These are phyloP conservation scores for Alauda arvensis DNA, from an alignment of 2,797 vertebrate species.

Conservation along the genomic window DNA sequence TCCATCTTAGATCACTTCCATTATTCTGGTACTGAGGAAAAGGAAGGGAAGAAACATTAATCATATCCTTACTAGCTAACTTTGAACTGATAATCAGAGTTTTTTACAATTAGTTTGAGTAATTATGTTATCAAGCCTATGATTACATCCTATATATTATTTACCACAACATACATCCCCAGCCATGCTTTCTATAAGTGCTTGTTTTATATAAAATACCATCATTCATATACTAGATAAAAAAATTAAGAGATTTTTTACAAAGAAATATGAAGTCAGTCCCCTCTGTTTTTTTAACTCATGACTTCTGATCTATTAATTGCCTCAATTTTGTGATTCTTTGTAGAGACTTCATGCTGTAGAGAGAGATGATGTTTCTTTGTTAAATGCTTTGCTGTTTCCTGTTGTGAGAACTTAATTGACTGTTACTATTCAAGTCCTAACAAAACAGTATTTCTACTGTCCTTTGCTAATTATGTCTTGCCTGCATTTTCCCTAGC, in stretches of 20 bases:
- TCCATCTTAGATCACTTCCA: conserved; percentile 11
- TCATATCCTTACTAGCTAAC: conserved; percentile 27
- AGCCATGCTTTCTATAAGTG: not conserved
- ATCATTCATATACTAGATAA: not conserved
- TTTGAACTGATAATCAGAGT: not conserved
- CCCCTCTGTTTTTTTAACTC: not conserved
- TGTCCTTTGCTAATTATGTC: conserved; percentile 61
- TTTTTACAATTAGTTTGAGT: not conserved
- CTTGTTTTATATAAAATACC: not conserved
- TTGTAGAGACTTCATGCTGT: not conserved
- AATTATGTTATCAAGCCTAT: not conserved
- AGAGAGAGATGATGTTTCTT: conserved; percentile 47
- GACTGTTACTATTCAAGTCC: conserved; percentile 57
- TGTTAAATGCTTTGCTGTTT: conserved; percentile 58
- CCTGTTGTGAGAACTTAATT: conserved; percentile 65
- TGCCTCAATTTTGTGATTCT: conserved; percentile 27
- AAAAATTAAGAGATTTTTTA: not conserved
- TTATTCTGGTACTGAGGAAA: conserved; percentile 24
- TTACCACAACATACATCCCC: not conserved
- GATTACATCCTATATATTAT: not conserved
- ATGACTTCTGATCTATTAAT: conserved; percentile 13
- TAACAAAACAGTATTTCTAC: conserved; percentile 58
- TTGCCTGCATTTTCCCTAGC: conserved; percentile 31
- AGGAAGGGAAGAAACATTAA: conserved; percentile 50
- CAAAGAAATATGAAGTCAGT: not conserved